Evolutionary conservation across 2,888 invertebrate species (phyloP), one percentile per base, ranked within the genome.

Genomic region (Cerceris rybyensis): DNA sequence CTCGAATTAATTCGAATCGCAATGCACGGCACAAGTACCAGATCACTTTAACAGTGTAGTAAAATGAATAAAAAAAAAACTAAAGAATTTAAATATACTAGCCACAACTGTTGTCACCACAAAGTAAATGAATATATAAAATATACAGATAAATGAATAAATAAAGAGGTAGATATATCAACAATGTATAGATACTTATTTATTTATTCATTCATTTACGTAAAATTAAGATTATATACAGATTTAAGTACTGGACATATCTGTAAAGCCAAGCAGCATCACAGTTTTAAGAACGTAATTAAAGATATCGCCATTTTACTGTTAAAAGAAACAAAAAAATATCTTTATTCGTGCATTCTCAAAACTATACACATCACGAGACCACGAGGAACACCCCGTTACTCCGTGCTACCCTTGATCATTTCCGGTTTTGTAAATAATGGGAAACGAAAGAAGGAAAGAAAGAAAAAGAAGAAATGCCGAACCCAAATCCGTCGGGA

Each of bases 31-130:
- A 88, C 88, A 84, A 87, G 78, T 86, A 86, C 79, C 82, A 80
- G 82, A 80, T 85, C 84, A 86, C 78, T 88, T 83, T 86, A 85
- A 86, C 57, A 71, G 78, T 70, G 70, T 81, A 81, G 58, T 14
- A 72, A 81, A 75, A 71, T 17, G 28, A 65, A 54, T 43, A 78
- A 66, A 63, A 65, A 54, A 39, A 78, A 66, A 63, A 54, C 55
- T 67, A 66, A 79, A 74, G 14, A 52, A 66, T 55, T 28, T 83
- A 83, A 86, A 85, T 86, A 86, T 88, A 89, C 86, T 89, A 90
- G 87, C 91, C 87, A 89, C 88, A 88, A 88, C 86, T 90, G 89
- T 90, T 90, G 87, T 90, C 90, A 89, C 86, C 85, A 84, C 84
- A 84, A 86, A 83, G 70, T 78, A 78, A 76, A 67, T 65, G 65